phyloP scores from a whole-genome alignment of 53 echinoderm and acorn worm species.

The Crossaster papposus region DNA sequence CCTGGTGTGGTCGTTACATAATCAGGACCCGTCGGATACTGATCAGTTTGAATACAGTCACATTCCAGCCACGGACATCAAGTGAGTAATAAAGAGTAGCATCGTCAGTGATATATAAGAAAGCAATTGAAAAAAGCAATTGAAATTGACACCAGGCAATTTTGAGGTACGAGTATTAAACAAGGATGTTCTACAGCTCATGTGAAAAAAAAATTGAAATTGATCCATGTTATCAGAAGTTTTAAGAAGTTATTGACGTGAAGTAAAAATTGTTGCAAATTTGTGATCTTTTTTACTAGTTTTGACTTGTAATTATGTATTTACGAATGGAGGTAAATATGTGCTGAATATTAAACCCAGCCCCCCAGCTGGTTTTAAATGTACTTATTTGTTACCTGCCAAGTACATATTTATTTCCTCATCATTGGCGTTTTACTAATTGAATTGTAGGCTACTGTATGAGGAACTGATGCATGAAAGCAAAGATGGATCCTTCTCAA shows the following conservation, averaged over 20 bases:
- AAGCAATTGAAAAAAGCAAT: too few relatives aligned
- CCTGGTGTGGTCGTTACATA: conserved; percentile 37
- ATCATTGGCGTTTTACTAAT: not conserved
- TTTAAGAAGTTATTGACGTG: too few relatives aligned
- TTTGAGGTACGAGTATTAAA: too few relatives aligned
- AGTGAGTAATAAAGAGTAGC: conserved; percentile 14
- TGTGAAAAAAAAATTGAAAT: too few relatives aligned
- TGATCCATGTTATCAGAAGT: too few relatives aligned
- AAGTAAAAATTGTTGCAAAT: not conserved
- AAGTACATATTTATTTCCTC: not conserved
- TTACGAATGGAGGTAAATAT: too few relatives aligned
- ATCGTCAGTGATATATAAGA: too few relatives aligned
- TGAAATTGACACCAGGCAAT: too few relatives aligned
- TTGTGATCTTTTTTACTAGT: too few relatives aligned
- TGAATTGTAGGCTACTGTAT: not conserved
- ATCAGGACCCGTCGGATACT: conserved; percentile 67
- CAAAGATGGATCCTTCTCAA: conserved; percentile 40
- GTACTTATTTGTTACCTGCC: not conserved
- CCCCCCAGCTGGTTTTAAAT: not conserved
- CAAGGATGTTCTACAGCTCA: too few relatives aligned
- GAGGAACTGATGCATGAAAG: conserved; percentile 3
- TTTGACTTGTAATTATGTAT: too few relatives aligned
- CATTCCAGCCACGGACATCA: conserved; percentile 40
- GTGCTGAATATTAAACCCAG: too few relatives aligned
- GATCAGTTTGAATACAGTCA: conserved; percentile 73